Conservation (phyloP, 2,113 vertebrate genomes). For the Aegotheles bennettii region DNA sequence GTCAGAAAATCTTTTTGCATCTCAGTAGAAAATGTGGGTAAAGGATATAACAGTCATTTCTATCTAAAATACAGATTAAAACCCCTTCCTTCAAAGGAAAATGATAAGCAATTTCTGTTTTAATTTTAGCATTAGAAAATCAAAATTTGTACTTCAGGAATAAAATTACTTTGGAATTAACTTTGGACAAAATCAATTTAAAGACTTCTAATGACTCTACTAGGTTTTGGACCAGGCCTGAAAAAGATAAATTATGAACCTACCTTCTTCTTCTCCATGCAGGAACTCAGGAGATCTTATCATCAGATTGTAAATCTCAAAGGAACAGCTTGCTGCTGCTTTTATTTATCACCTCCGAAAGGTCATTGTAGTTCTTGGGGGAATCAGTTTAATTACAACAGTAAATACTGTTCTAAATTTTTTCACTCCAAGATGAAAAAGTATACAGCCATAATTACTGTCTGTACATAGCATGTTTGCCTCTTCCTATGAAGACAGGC, state of each 20-base stretch:
- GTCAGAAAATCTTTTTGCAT: not conserved
- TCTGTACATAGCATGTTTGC: constrained; percentile 25
- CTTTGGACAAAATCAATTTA: constrained; percentile 25
- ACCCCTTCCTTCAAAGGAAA: not conserved
- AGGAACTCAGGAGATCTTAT: constrained; percentile 27
- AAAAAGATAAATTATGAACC: constrained; percentile 23
- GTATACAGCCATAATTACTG: constrained; percentile 5
- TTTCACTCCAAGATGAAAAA: constrained; percentile 18
- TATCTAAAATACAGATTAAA: not conserved
- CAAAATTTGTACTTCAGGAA: constrained; percentile 25
- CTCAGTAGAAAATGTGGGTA: not conserved
- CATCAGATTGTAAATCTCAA: constrained; percentile 39
- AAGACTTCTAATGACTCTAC: constrained; percentile 9
- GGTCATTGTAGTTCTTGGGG: constrained; percentile 52
- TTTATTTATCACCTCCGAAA: constrained; percentile 56
- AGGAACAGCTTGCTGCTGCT: constrained; percentile 49
- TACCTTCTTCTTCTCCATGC: not conserved
- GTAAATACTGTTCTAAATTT: constrained; percentile 46
- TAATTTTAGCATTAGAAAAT: constrained; percentile 29
- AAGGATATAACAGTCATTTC: not conserved
- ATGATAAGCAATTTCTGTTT: not conserved
- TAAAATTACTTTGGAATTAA: constrained; percentile 1
- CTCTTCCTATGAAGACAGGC: too few species aligned
- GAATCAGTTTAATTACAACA: constrained; percentile 53
- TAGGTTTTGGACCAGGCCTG: not conserved